Conservation (phyloP, 1,140 invertebrate genomes). For the Platorchestia sp. region DNA sequence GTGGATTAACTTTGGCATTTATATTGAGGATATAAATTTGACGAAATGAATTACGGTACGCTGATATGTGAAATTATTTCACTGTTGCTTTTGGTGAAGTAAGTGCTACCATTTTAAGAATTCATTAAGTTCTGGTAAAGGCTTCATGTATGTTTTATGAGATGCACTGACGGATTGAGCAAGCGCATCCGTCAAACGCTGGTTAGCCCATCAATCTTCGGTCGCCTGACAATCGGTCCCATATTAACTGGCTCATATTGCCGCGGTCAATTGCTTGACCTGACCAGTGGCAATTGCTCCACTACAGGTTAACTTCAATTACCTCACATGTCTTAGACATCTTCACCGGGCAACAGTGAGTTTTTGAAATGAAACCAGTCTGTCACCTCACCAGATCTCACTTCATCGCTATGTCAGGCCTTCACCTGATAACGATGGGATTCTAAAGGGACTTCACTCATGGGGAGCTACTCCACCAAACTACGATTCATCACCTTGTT, state of each 20-base stretch:
- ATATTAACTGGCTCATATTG: neutral
- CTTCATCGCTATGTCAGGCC: neutral
- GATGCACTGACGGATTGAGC: neutral
- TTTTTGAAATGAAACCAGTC: neutral
- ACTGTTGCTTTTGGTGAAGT: neutral
- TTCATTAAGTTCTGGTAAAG: neutral
- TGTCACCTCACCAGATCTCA: neutral
- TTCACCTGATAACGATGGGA: no score
- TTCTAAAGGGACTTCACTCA: no score
- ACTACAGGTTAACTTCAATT: neutral
- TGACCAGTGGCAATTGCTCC: neutral
- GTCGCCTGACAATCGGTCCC: neutral
- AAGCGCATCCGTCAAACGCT: neutral
- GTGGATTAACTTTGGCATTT: no score
- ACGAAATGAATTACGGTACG: no score
- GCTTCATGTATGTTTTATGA: neutral
- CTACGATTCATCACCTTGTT: neutral
- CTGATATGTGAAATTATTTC: neutral
- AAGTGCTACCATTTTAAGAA: neutral
- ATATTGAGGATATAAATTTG: no score
- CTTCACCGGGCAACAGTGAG: neutral
- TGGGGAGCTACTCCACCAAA: neutral
- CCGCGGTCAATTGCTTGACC: neutral
- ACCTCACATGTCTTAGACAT: neutral
- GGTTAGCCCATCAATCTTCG: neutral